Base-by-base conservation (phyloP, 2,888 invertebrate genomes). In the Trichacis sp. region DNA sequence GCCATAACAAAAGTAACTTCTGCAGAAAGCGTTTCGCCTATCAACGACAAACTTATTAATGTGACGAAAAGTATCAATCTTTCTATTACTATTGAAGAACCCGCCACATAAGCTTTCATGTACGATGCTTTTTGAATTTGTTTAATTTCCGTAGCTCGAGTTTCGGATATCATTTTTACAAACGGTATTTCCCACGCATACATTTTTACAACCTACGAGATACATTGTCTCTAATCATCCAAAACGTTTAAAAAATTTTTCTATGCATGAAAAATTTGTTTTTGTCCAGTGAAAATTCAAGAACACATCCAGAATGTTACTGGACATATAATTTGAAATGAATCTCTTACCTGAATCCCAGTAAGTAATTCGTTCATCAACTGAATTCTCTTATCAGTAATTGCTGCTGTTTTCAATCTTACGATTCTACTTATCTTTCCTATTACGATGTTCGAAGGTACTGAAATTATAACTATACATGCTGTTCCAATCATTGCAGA, bases 181-280 rank as follows among this genome's bases (percentile, higher is more conserved):
- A 97, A 97, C 0, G 96, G 93, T 73, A 91, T 92, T 83, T 97
- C 97, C 93, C 97, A 97, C 2, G 95, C 94, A 80, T 96, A 97
- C 96, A 97, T 97, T 87, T 97, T 97, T 70, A 97, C 95, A 1
- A 96, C 95, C 87, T 93, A 90, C 12, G 38, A 50, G 2, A n/a
- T n/a, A n/a, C n/a, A n/a, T n/a, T n/a, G n/a, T n/a, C n/a, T 15
- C 14, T 15, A 2, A 12, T 14, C 40, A 15, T 40, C 14, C 14
- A 40, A 14, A 5, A 5, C 40, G 24, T 24, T 24, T 5, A 24
- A 15, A 40, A 15, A 40, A 40, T 1, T 14, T 33, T n/a, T 6
- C 29, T 29, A 6, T 29, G 29, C n/a, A n/a, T n/a, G n/a, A n/a
- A n/a, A n/a, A n/a, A n/a, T n/a, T n/a, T n/a, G n/a, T n/a, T n/a